Percentiles rank a stretch among this genome's conserved stretches.
Conservation (phyloP, 2,113 vertebrate genomes). For the Cygnus atratus region DNA sequence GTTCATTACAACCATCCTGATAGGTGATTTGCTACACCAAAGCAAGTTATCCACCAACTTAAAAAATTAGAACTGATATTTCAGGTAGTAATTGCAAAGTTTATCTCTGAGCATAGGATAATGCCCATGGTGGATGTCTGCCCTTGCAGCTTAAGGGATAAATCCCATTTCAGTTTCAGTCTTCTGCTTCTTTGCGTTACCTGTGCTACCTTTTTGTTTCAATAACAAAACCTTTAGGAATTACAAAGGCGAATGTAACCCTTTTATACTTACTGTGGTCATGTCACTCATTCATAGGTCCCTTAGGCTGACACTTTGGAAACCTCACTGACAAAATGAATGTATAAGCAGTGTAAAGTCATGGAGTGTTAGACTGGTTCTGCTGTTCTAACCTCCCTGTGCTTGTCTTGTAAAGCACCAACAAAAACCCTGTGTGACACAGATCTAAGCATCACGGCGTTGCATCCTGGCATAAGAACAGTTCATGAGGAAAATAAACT, state of each 20-base stretch:
- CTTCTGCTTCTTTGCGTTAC: not conserved
- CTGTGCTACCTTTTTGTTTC: not conserved
- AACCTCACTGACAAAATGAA: not conserved
- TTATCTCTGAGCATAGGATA: not conserved
- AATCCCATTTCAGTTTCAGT: not conserved
- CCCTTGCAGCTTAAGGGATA: not conserved
- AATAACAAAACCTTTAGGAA: not conserved
- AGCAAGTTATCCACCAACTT: not conserved
- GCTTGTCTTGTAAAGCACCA: not conserved
- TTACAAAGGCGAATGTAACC: not conserved
- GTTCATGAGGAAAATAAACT: not conserved
- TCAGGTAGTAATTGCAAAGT: not conserved
- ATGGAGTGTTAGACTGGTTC: not conserved
- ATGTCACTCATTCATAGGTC: not conserved
- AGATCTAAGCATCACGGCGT: not conserved
- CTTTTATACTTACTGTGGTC: not conserved
- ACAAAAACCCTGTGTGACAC: not conserved
- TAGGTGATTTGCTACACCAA: not conserved
- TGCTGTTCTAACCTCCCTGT: rapidly evolving
- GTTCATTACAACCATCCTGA: not conserved
- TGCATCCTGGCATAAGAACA: not conserved
- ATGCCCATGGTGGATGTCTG: not conserved
- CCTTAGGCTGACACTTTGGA: not conserved
- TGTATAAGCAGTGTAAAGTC: not conserved
- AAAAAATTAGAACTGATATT: not conserved